phyloP scores from a whole-genome alignment of 1,140 invertebrate species.

The Magallana gigas region DNA sequence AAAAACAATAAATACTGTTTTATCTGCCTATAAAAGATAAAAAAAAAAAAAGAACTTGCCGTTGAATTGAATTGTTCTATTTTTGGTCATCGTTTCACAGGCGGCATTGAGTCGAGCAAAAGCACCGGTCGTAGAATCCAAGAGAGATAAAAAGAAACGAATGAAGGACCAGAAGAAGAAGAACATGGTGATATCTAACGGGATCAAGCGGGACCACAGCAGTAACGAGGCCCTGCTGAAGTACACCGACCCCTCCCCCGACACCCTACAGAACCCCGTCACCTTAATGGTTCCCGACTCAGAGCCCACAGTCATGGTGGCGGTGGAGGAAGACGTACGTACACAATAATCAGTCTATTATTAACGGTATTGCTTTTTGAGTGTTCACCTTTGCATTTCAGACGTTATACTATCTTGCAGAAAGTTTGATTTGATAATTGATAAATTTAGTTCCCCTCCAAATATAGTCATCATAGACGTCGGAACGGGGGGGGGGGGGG shows the following conservation, averaged over 20 bases:
- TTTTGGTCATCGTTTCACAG: slow-evolving; percentile 48
- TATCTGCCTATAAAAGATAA: background rate
- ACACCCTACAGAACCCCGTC: slow-evolving; percentile 41
- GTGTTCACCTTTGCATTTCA: too few relatives aligned
- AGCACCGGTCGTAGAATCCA: slow-evolving; percentile 62
- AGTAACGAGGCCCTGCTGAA: slow-evolving; percentile 63
- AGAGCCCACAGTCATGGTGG: slow-evolving; percentile 56
- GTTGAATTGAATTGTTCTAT: background rate
- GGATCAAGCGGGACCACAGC: slow-evolving; percentile 65
- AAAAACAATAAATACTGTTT: background rate
- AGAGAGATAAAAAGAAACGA: slow-evolving; percentile 63
- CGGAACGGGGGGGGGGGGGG: too few relatives aligned
- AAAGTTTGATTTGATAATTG: too few relatives aligned
- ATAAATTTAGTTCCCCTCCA: too few relatives aligned
- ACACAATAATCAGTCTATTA: background rate
- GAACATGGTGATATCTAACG: slow-evolving; percentile 61
- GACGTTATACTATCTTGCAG: too few relatives aligned
- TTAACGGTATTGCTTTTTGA: too few relatives aligned
- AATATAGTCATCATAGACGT: too few relatives aligned
- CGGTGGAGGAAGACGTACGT: slow-evolving; percentile 41
- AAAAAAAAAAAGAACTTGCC: background rate
- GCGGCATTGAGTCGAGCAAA: slow-evolving; percentile 71
- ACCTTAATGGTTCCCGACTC: slow-evolving; percentile 44
- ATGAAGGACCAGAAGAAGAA: slow-evolving; percentile 64
- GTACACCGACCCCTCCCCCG: slow-evolving; percentile 51